Evolutionary conservation across 37 sponge, comb jelly and placozoan genomes (phyloP).

Genomic region (Chondrilla cf. caribensis): DNA sequence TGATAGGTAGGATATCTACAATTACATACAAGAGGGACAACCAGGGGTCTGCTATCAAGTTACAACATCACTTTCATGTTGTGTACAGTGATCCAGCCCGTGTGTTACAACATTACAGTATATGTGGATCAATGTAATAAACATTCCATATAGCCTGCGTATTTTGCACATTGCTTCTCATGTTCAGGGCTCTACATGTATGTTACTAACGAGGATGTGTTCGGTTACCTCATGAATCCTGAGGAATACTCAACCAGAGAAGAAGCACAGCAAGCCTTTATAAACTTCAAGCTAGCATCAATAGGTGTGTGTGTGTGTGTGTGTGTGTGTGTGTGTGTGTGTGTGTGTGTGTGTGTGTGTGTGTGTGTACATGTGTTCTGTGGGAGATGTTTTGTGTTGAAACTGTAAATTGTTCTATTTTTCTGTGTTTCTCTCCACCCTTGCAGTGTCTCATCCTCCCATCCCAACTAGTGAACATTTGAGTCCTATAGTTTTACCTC

Average conservation of each 20-base stretch:
- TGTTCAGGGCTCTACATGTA: conserved; percentile 61
- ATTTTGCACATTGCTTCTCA: too few relatives aligned
- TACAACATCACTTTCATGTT: too few relatives aligned
- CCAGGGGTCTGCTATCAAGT: too few relatives aligned
- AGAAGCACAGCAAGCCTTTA: conserved; percentile 33
- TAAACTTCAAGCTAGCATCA: conserved; percentile 50
- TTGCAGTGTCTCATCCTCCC: conserved; percentile 63
- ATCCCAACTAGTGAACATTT: conserved; percentile 43
- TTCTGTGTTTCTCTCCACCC: too few relatives aligned
- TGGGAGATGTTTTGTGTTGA: not conserved
- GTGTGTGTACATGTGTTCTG: too few relatives aligned
- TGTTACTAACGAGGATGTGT: conserved; percentile 59
- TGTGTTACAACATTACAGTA: too few relatives aligned
- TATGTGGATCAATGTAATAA: too few relatives aligned
- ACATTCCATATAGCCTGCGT: too few relatives aligned
- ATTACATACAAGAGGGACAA: too few relatives aligned
- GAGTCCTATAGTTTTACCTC: not conserved
- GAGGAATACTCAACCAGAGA: conserved; percentile 25
- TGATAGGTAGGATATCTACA: too few relatives aligned
- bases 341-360: not conserved
- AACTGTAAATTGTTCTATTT: too few relatives aligned
- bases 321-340: not conserved
- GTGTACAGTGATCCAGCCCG: too few relatives aligned
- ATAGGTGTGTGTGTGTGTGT: conserved; percentile 37
- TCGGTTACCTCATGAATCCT: conserved; percentile 52